phyloP scores from a whole-genome alignment of 2,113 vertebrate genomes.

The Entomyzon cyanotis region DNA sequence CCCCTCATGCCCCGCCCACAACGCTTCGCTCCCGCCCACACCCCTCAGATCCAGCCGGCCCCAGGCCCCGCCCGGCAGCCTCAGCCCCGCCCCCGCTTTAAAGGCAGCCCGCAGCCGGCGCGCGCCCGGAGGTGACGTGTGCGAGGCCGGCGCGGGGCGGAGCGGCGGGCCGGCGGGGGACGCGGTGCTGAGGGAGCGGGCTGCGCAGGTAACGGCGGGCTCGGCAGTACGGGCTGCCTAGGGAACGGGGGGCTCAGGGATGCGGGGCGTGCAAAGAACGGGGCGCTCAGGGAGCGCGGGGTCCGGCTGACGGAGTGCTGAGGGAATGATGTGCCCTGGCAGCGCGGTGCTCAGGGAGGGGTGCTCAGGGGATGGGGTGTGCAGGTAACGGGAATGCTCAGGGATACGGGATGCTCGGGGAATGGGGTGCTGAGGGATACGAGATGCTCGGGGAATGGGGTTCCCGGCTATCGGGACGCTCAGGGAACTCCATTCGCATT shows the following conservation, averaged over 20 bases:
- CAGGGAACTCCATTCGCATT: not conserved
- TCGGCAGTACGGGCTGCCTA: too few relatives aligned
- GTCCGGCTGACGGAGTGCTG: not conserved
- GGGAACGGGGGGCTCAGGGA: too few relatives aligned
- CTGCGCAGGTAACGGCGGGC: accelerated
- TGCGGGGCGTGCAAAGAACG: too few relatives aligned
- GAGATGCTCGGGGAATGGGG: too few relatives aligned
- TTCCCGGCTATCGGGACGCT: not conserved
- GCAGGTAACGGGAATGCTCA: too few relatives aligned
- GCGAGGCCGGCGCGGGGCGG: not conserved
- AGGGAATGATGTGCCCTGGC: too few relatives aligned
- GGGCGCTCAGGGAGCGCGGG: not conserved
- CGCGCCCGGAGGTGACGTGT: not conserved
- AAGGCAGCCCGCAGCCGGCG: not conserved
- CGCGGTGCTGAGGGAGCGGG: not conserved
- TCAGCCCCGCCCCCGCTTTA: not conserved
- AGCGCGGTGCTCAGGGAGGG: too few relatives aligned
- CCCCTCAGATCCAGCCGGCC: not conserved
- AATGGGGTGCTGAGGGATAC: not conserved
- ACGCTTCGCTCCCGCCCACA: too few relatives aligned
- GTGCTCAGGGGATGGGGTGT: too few relatives aligned
- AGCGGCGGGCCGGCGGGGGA: not conserved
- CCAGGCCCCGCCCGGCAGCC: too few relatives aligned
- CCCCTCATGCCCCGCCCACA: too few relatives aligned
- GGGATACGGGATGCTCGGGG: not conserved